Base-by-base conservation (phyloP, 2,113 vertebrate genomes). In the Cephalopterus ornatus region DNA sequence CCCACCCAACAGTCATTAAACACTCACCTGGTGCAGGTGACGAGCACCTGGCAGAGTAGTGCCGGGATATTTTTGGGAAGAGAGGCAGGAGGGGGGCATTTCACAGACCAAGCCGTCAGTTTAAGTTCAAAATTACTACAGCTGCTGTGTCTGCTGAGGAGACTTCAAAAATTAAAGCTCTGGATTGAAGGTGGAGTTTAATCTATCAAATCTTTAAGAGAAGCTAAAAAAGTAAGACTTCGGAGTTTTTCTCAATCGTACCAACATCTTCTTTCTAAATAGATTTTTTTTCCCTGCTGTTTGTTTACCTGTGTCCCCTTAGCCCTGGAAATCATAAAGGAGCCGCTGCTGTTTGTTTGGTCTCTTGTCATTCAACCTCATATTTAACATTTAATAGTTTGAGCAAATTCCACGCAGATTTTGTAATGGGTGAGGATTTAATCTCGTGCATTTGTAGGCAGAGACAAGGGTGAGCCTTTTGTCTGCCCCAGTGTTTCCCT, bases 91-190 rank as follows among this genome's bases (percentile, higher is more conserved):
- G 44, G 47, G 33, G 56, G 44, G 49, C 46, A 7, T 49, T 73
- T 53, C 76, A 14, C 35, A 41, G 14, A 14, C 5, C 13, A n/a
- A 1, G 19, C 75, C 37, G 7, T 44, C 44, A 23, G 0, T 35
- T 58, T 6, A 28, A 49, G 17, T 2, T 35, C 16, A 14, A 0
- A 28, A n/a, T 28, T 8, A 8, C 27, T 32, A 0, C 30, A 13
- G 10, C 2, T 9, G 14, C 23, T 39, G 4, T 58, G 28, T 19
- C 3, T 30, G 41, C 61, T 71, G 44, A 53, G 74, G 42, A 41
- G 14, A 14, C 13, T 41, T 59, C 21, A 39, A 44, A 35, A 50
- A 33, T 33, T 33, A n/a, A 9, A 89, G 18, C 52, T 85, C 11
- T 19, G 8, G 8, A 16, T 47, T 32, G n/a, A 24, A 39, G 62